These are phyloP conservation scores for Tipula lateralis DNA, from an alignment of 2,888 invertebrate genomes.

Conservation along the genomic window DNA sequence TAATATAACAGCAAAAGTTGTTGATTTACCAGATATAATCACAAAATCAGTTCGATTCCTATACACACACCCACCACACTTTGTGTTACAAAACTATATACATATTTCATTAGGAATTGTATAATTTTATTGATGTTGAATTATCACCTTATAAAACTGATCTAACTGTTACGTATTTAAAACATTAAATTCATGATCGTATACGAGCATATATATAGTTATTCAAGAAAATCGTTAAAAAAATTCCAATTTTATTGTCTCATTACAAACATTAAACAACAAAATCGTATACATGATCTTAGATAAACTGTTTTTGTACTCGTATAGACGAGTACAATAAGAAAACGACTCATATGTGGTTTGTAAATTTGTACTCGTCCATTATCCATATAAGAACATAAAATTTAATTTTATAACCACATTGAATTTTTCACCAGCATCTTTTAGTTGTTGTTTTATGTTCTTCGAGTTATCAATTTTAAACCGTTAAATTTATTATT, in stretches of 20 bases:
- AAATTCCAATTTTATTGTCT: background rate
- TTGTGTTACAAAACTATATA: no score
- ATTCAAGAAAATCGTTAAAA: background rate
- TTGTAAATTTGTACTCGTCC: background rate
- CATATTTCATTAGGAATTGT: background rate
- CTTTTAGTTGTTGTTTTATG: background rate
- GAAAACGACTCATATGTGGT: background rate
- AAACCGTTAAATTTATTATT: background rate
- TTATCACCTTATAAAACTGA: background rate
- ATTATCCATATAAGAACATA: background rate
- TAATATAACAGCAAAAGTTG: no score
- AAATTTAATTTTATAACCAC: background rate
- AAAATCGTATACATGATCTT: background rate
- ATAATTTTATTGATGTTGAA: background rate
- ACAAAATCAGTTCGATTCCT: no score
- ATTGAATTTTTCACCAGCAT: conserved; percentile 19
- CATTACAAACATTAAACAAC: background rate
- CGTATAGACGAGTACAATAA: background rate
- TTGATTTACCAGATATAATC: no score
- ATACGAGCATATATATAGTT: background rate
- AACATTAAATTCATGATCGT: background rate
- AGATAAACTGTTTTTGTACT: background rate
- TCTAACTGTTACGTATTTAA: background rate
- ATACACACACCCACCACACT: no score
- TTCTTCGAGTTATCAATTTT: background rate